Conservation (phyloP, 2,888 invertebrate genomes). For the Apodemia duryi region DNA sequence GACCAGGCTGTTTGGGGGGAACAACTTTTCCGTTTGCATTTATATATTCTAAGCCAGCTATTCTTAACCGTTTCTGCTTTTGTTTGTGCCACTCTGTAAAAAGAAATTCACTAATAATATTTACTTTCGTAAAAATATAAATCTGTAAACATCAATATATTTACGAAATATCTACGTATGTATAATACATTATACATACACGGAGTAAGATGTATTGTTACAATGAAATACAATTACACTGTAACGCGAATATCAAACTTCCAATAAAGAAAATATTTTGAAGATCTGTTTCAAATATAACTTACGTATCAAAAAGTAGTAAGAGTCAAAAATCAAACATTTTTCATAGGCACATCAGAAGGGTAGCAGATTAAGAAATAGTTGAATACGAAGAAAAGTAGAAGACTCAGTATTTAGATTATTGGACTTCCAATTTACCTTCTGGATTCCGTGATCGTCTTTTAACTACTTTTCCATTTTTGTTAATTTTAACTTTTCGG, state of each 20-base stretch:
- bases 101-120: background rate
- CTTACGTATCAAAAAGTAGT: slow-evolving; percentile 61
- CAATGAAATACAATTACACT: background rate
- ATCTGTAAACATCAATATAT: background rate
- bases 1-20: slow-evolving; percentile 74
- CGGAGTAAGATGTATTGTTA: background rate
- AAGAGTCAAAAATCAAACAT: slow-evolving; percentile 60
- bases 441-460: slow-evolving; percentile 71
- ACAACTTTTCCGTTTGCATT: slow-evolving; percentile 79
- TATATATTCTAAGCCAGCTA: slow-evolving; percentile 76
- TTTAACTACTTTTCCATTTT: slow-evolving; percentile 73
- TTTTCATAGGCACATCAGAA: slow-evolving; percentile 19
- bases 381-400: slow-evolving; percentile 11
- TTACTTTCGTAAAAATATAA: background rate
- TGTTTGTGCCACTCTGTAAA: slow-evolving; percentile 80
- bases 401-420: slow-evolving; percentile 14
- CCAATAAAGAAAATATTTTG: slow-evolving; percentile 1
- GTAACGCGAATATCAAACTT: background rate
- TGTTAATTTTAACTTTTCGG: slow-evolving; percentile 70
- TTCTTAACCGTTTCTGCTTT: slow-evolving; percentile 75
- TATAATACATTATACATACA: background rate
- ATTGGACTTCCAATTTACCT: slow-evolving; percentile 48
- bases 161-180: background rate
- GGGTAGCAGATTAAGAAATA: slow-evolving; percentile 22
- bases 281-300: slow-evolving; percentile 30